phyloP scores from a whole-genome alignment of 1,140 invertebrate species.

The Musca domestica region DNA sequence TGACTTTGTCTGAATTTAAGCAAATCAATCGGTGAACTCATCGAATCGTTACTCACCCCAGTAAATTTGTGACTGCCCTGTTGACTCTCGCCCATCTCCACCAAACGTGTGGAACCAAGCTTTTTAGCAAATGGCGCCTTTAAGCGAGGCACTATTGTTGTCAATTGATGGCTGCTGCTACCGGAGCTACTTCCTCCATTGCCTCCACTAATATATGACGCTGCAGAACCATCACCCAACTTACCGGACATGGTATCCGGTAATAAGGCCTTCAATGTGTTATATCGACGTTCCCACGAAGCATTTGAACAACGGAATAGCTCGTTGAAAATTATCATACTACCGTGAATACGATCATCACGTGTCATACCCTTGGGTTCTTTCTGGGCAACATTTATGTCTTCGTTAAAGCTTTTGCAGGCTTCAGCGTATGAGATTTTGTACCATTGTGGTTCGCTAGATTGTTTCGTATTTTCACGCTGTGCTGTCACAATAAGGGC shows the following conservation, averaged over 20 bases:
- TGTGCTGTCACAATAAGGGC: constrained; percentile 93
- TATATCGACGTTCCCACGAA: constrained; percentile 80
- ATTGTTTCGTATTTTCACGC: constrained; percentile 86
- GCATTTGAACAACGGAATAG: constrained; percentile 89
- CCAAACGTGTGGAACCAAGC: constrained; percentile 40
- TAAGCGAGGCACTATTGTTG: constrained; percentile 50
- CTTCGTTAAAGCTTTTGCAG: constrained; percentile 73
- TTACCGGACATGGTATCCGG: constrained; percentile 53
- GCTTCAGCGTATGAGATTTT: constrained; percentile 91
- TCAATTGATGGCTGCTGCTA: constrained; percentile 35
- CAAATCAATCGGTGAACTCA: no score
- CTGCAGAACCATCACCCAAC: constrained; percentile 33
- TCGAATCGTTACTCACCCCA: constrained; percentile 34
- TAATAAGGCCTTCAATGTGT: constrained; percentile 61
- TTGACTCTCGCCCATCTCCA: constrained; percentile 38
- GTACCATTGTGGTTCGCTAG: constrained; percentile 86
- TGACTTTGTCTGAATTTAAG: no score
- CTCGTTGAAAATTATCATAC: constrained; percentile 92
- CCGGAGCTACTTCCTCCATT: constrained; percentile 13
- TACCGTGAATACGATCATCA: constrained; percentile 92
- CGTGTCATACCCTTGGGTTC: constrained; percentile 73
- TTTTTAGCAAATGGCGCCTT: constrained; percentile 53
- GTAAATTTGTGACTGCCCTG: constrained; percentile 41
- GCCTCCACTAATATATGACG: background rate
- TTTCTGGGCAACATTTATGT: constrained; percentile 57